Percentiles rank a stretch among this genome's conserved stretches.
Conservation (phyloP, 2,888 invertebrate species). For the Kryphioiulus occultus region DNA sequence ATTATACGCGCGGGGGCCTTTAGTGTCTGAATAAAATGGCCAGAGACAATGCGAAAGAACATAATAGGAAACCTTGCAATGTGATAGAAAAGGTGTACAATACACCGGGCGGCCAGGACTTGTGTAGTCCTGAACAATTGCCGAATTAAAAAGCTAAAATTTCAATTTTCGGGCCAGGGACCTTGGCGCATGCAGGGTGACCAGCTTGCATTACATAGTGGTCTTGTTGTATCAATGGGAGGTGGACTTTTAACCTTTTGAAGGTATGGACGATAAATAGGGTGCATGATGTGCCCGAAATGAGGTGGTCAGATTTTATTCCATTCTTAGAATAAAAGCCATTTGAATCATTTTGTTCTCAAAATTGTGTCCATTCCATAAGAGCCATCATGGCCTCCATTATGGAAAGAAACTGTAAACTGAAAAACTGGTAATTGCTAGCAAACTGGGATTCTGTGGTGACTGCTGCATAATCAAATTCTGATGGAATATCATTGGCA, state of each 20-base stretch:
- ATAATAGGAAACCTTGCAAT: background rate
- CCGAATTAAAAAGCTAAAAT: slow-evolving; percentile 35
- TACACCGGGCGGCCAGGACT: background rate
- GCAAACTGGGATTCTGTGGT: too few species aligned
- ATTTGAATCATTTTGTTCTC: too few species aligned
- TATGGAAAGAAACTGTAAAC: too few species aligned
- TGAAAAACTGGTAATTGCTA: too few species aligned
- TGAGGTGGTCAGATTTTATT: too few species aligned
- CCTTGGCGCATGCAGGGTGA: background rate
- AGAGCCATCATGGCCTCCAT: too few species aligned
- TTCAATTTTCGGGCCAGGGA: background rate
- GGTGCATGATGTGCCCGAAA: too few species aligned
- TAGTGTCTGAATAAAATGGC: background rate
- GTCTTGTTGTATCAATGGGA: background rate
- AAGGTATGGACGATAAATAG: too few species aligned
- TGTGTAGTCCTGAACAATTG: background rate
- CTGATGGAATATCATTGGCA: too few species aligned
- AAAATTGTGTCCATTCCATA: too few species aligned
- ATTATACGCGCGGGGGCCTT: slow-evolving; percentile 18
- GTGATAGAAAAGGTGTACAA: background rate
- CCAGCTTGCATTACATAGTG: background rate
- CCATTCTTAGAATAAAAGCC: too few species aligned
- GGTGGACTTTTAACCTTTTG: background rate
- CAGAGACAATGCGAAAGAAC: background rate
- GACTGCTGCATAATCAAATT: too few species aligned